These are phyloP conservation scores for Aphaenogaster rudis DNA, from an alignment of 1,140 invertebrate species.

Conservation along the genomic window DNA sequence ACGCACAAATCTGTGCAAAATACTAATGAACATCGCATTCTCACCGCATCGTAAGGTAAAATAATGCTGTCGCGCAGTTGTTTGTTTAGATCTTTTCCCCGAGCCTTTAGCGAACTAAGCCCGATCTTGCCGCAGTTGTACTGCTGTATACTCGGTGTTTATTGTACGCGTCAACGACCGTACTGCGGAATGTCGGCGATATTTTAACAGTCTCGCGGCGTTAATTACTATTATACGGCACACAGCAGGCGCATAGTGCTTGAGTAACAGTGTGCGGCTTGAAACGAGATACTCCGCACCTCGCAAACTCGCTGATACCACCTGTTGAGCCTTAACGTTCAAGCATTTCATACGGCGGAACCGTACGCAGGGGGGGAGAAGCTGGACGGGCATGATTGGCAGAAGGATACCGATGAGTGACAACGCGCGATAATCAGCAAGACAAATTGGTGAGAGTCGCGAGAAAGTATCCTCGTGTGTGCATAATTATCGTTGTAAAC, in stretches of 20 bases:
- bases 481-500: background rate
- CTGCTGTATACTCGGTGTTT: conserved; percentile 53
- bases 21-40: conserved; percentile 49
- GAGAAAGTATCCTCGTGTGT: background rate
- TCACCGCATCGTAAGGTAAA: conserved; percentile 25
- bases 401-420: conserved; percentile 4
- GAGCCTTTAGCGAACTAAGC: background rate
- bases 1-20: conserved; percentile 6
- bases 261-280: conserved; percentile 76
- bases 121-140: conserved; percentile 45
- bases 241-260: conserved; percentile 68
- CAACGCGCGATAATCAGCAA: conserved; percentile 20
- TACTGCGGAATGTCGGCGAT: conserved; percentile 65
- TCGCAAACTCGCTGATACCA: conserved; percentile 71
- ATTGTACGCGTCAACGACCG: conserved; percentile 69
- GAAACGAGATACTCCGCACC: conserved; percentile 77
- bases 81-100: conserved; percentile 28
- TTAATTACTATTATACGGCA: conserved; percentile 77
- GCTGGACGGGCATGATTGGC: background rate
- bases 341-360: conserved; percentile 67
- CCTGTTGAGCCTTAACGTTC: conserved; percentile 74
- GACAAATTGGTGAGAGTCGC: conserved; percentile 10
- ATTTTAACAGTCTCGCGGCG: conserved; percentile 73
- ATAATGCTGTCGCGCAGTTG: conserved; percentile 20
- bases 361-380: background rate